Evolutionary conservation across 30 jellyfish, hydroid and myxozoan species (phyloP), one percentile per base, ranked within the genome.

Genomic region (Aurelia coerulea): DNA sequence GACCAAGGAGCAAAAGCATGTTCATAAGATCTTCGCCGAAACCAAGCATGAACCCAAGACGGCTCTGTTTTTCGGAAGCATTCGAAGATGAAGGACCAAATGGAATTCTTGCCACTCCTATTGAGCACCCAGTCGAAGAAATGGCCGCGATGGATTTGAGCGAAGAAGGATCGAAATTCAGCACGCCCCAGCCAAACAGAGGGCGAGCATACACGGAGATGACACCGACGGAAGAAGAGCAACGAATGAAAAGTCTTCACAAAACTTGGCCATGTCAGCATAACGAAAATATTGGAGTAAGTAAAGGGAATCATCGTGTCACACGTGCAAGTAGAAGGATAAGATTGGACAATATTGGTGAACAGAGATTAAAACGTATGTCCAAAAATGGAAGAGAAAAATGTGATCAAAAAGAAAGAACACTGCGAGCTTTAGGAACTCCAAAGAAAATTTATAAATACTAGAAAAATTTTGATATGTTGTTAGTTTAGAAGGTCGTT

Each of bases 301-400:
- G 5, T 5, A 71, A 63, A 15, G 73, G 46, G 59, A 70, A 62
- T n/a, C 35, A 23, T 33, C 69, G 92, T 19, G 23, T 70, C 42
- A 65, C 62, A 34, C 92, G 83, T 5, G 92, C 92, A 17, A 83
- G 73, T 49, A 60, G 92, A 73, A 83, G 86, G 73, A 83, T 83
- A 70, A 83, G 58, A 50, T 34, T 83, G 86, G 92, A 83, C 73
- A 52, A 51, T 50, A 32, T 68, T 19, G 92, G 56, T 12, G 92
- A 83, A 54, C 74, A 34, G 29, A 71, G 59, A 75, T 85, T 73
- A 15, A 71, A 83, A 56, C 29, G 60, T 3, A 65, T 80, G 81
- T 80, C 73, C 77, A 80, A 80, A 65, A 65, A 80, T 42, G 23
- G 66, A 17, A 53, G 90, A 80, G 64, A 46, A 65, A 37, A 37